Conservation (phyloP, 2,888 invertebrate species). For the Archips crataeganus region DNA sequence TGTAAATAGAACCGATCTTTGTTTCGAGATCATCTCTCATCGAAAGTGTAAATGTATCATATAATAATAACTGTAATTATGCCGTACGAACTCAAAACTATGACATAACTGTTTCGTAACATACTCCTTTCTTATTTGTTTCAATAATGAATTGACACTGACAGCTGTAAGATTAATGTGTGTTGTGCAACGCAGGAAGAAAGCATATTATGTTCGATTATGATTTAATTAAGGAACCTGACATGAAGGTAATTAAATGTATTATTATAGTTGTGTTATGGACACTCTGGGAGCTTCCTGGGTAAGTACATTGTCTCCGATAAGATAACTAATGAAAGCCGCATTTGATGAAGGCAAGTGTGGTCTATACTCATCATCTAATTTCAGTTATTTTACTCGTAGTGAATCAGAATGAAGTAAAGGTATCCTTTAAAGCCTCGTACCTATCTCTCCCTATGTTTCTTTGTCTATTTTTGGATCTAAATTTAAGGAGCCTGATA, state of each 20-base stretch:
- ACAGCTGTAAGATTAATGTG: slow-evolving; percentile 29
- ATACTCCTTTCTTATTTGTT: slow-evolving; percentile 34
- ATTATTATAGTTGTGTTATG: not conserved
- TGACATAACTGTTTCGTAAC: slow-evolving; percentile 37
- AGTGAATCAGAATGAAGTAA: too few species aligned
- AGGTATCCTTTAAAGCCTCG: too few species aligned
- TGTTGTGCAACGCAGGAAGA: slow-evolving; percentile 25
- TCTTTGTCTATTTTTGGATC: too few species aligned
- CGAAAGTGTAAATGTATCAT: slow-evolving; percentile 3
- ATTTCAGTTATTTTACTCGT: too few species aligned
- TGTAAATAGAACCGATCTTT: not conserved
- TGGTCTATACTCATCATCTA: too few species aligned
- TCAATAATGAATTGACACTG: slow-evolving; percentile 38
- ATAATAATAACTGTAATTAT: slow-evolving; percentile 9
- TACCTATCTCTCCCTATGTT: too few species aligned
- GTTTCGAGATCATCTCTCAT: not conserved
- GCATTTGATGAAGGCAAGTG: too few species aligned
- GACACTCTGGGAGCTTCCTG: too few species aligned
- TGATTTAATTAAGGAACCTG: slow-evolving; percentile 33
- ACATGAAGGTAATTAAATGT: slow-evolving; percentile 27
- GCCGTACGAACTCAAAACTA: slow-evolving; percentile 29
- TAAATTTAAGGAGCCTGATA: too few species aligned
- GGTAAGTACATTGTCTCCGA: too few species aligned
- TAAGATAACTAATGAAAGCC: too few species aligned
- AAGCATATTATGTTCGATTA: slow-evolving; percentile 23